Evolutionary conservation across 1,140 invertebrate species (phyloP), one percentile per base, ranked within the genome.

Genomic region (Hypsibius dujardini): DNA sequence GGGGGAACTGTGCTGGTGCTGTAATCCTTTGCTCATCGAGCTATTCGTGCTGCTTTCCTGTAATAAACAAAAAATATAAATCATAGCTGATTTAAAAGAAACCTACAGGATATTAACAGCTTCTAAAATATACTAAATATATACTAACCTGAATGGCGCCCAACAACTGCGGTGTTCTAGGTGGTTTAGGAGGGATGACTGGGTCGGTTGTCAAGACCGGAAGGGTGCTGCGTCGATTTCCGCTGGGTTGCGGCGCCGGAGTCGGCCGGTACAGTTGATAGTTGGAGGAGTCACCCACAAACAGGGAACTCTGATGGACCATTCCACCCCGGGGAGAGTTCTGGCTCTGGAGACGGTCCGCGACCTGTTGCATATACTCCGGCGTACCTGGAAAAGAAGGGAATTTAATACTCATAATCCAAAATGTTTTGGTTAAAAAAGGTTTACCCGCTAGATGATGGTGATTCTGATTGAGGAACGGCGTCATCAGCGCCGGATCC

Each of bases 351-450:
- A 67, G 62, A 15, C 45, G 12, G 3, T 67, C 62, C 62, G 42
- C 62, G 3, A 67, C 62, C 62, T 67, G 62, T 45, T 67, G 62
- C 62, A 67, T 67, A 42, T 67, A 67, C 45, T 67, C 62, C 12
- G 62, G 62, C 45, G 62, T 67, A 42, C 62, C 62, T 67, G 45
- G 7, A 28, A 28, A 28, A 28, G 28, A 28, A 28, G 28, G 28
- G 28, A 28, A 28, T 28, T 28, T 28, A 28, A 28, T 28, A 28
- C 28, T 28, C 28, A 28, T 28, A 28, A 28, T 28, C 28, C 28
- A 28, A 28, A 28, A 28, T 28, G 28, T 28, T 28, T 28, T 28
- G 28, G 28, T 28, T 28, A 28, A 28, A 28, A 28, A 28, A 28
- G 28, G 28, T 28, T 28, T 28, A 28, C 28, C 28, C 28, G 28